Evolutionary conservation across 2,113 vertebrate species (phyloP).

Genomic region (Pavo muticus): DNA sequence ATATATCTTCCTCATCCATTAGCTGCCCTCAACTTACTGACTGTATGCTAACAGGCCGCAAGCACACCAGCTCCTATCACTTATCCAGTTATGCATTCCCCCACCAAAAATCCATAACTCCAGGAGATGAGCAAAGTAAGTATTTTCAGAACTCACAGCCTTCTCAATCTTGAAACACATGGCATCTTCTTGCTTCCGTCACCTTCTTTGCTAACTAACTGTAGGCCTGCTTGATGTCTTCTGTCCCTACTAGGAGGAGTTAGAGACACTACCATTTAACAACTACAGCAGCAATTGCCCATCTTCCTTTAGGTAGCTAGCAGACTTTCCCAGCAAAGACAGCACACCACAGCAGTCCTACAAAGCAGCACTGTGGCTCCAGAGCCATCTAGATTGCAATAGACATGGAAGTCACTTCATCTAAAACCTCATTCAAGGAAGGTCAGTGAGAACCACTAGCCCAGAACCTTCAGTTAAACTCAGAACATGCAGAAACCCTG

Average conservation of each 20-base stretch:
- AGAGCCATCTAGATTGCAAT: neutral
- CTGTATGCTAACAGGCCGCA: neutral
- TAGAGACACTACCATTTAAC: neutral
- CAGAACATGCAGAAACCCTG: neutral
- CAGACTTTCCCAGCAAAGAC: neutral
- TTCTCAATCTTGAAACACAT: neutral
- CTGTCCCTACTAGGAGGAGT: neutral
- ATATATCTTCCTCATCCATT: neutral
- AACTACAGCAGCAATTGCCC: rapidly evolving
- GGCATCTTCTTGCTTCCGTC: neutral
- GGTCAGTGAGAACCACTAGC: neutral
- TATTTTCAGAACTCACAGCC: neutral
- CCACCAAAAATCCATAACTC: neutral
- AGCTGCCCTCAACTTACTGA: neutral
- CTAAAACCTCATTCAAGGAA: neutral
- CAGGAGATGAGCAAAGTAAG: neutral
- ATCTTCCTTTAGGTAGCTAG: neutral
- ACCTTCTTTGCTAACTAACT: neutral
- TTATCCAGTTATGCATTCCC: rapidly evolving
- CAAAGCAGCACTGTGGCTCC: neutral
- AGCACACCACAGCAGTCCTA: rapidly evolving
- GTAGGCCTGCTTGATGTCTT: neutral
- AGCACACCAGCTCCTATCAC: neutral
- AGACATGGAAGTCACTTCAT: neutral
- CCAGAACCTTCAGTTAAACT: neutral